Evolutionary conservation across 2,888 invertebrate species (phyloP).

Genomic region (Drosophila mettleri): DNA sequence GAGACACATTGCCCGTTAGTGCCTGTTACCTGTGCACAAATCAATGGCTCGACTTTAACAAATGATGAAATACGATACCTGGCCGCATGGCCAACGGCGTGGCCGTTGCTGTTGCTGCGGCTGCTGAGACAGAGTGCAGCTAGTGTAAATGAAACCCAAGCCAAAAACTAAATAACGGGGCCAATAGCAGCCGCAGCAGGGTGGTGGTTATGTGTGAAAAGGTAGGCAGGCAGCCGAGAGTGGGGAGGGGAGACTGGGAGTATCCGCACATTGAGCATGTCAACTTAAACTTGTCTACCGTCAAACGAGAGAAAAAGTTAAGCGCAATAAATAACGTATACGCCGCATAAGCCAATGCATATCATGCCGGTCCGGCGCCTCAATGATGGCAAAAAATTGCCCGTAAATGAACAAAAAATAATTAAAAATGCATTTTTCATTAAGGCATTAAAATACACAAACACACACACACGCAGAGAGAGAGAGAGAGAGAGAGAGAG

Average conservation of each 20-base stretch:
- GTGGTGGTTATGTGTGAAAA: background rate
- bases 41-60: slow-evolving; percentile 45
- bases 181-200: slow-evolving; percentile 24
- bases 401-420: slow-evolving; percentile 75
- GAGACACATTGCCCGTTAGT: slow-evolving; percentile 42
- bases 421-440: slow-evolving; percentile 80
- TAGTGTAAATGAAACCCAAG: slow-evolving; percentile 49
- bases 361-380: slow-evolving; percentile 23
- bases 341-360: slow-evolving; percentile 67
- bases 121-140: slow-evolving; percentile 52
- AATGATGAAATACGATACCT: slow-evolving; percentile 67
- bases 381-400: slow-evolving; percentile 41
- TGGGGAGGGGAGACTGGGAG: background rate
- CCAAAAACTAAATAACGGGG: slow-evolving; percentile 44
- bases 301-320: slow-evolving; percentile 45
- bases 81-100: slow-evolving; percentile 44
- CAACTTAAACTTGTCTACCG: slow-evolving; percentile 67
- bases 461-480: slow-evolving; percentile 14
- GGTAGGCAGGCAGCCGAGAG: background rate
- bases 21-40: slow-evolving; percentile 46
- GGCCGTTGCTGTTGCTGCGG: slow-evolving; percentile 5
- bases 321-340: slow-evolving; percentile 73
- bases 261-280: slow-evolving; percentile 14
- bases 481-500: too few relatives aligned
- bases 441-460: slow-evolving; percentile 69